Evolutionary conservation across 1,140 invertebrate genomes (phyloP), one percentile per base, ranked within the genome.

Genomic region (Dreissena rostriformis): DNA sequence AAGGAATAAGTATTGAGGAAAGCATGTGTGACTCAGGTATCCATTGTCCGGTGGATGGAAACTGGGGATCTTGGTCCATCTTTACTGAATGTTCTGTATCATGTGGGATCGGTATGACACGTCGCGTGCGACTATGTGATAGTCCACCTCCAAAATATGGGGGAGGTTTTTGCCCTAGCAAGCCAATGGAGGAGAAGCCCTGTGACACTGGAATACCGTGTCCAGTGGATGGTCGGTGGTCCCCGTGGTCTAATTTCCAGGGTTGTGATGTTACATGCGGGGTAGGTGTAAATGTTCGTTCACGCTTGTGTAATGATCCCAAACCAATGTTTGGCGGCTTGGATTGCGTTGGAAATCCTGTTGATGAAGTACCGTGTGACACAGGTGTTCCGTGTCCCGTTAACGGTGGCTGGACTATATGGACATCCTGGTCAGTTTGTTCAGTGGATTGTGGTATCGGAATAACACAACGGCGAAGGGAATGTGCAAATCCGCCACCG

Each of bases 331-430:
- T 90, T 81, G 92, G 92, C 11, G 93, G 93, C 5, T 49, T 83
- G 12, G 63, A 71, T 7, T 94, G 93, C 83, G 28, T 68, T 12
- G 92, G 92, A n/a, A 14, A 61, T 0, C 55, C 68, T 39, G 73
- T 55, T 14, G 86, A 91, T 26, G 84, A 86, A 51, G 63, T 82
- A 61, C 84, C 87, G 19, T 93, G 93, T 82, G 68, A 85, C 15
- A 82, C 76, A 26, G 67, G 66, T 26, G 84, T 87, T n/a, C 78
- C 71, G 5, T 91, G 93, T 74, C 89, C 90, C 66, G 94, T 94
- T 94, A 86, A 92, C 93, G 85, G 52, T n/a, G 73, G 29, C 8
- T 90, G 88, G 87, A 81, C 85, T 15, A 12, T 28, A 11, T 91
- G 89, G 88, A 73, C 83, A 17, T 24, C 49, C 7, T 90, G 88